These are phyloP conservation scores for Raja brachyura DNA, from an alignment of 2,113 vertebrate species.

Conservation along the genomic window DNA sequence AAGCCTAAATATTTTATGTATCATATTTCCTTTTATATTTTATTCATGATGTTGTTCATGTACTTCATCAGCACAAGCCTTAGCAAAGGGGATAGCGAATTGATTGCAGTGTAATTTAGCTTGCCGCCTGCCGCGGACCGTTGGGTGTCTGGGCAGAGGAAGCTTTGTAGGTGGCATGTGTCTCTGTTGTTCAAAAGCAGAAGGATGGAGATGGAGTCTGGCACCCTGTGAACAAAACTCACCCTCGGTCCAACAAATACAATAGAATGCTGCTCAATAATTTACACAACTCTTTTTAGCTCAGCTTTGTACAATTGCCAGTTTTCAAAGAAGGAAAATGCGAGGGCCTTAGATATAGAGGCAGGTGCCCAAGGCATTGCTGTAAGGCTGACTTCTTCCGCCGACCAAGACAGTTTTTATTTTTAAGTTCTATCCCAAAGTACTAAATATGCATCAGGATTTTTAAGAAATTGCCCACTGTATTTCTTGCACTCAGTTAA, in stretches of 20 bases:
- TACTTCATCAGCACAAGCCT: slow-evolving; percentile 31
- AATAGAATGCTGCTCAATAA: slow-evolving; percentile 30
- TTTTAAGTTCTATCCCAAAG: background rate
- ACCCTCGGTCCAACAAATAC: slow-evolving; percentile 32
- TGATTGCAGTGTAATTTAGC: slow-evolving; percentile 31
- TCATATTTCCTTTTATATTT: slow-evolving; percentile 45
- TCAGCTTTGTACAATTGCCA: slow-evolving; percentile 35
- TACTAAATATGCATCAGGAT: slow-evolving; percentile 18
- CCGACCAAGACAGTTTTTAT: background rate
- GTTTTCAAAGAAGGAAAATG: slow-evolving; percentile 28
- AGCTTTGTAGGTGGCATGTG: slow-evolving; percentile 24
- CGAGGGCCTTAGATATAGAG: slow-evolving; percentile 3
- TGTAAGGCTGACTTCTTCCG: background rate
- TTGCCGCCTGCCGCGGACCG: background rate
- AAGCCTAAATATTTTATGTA: slow-evolving; percentile 47
- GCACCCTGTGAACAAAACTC: slow-evolving; percentile 15
- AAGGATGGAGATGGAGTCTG: slow-evolving; percentile 8
- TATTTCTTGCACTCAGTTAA: slow-evolving; percentile 21
- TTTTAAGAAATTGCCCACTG: background rate
- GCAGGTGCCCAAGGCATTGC: slow-evolving; percentile 24
- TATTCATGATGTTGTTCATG: slow-evolving; percentile 44
- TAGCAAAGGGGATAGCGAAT: slow-evolving; percentile 22
- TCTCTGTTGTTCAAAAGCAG: slow-evolving; percentile 28
- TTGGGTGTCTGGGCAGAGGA: background rate
- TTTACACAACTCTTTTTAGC: slow-evolving; percentile 19